These are phyloP conservation scores for Anguilla megastoma DNA, from an alignment of 2,797 vertebrate genomes.

Conservation along the genomic window DNA sequence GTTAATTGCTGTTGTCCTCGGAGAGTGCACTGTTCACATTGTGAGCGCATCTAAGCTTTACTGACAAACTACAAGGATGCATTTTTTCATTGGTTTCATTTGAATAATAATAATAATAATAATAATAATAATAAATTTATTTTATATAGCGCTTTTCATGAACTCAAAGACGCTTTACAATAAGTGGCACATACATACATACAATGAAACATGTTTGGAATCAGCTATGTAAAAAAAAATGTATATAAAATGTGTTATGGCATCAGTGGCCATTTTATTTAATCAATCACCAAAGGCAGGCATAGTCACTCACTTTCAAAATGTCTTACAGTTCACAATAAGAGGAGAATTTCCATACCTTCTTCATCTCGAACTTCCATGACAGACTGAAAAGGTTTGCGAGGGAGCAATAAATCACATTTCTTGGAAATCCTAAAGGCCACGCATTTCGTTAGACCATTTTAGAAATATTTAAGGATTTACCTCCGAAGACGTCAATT, in stretches of 20 bases:
- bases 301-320: not conserved
- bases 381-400: not conserved
- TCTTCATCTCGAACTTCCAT: not conserved
- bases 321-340: not conserved
- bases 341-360: not conserved
- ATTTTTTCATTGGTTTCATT: not conserved
- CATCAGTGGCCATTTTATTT: not conserved
- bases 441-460: constrained; percentile 51
- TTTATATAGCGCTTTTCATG: no score
- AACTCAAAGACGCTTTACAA: no score
- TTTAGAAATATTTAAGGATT: constrained; percentile 57
- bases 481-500: constrained; percentile 58
- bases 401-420: constrained; percentile 21
- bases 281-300: not conserved
- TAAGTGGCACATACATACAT: no score
- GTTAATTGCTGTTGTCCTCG: not conserved
- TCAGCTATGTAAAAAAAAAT: no score
- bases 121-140: no score
- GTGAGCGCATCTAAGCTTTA: not conserved
- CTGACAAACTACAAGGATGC: not conserved
- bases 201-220: no score
- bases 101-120: no score
- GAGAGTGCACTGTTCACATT: not conserved
- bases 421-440: constrained; percentile 25
- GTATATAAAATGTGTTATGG: no score